phyloP scores from a whole-genome alignment of 2,888 invertebrate genomes.

The Lepetodrilus schrolli region DNA sequence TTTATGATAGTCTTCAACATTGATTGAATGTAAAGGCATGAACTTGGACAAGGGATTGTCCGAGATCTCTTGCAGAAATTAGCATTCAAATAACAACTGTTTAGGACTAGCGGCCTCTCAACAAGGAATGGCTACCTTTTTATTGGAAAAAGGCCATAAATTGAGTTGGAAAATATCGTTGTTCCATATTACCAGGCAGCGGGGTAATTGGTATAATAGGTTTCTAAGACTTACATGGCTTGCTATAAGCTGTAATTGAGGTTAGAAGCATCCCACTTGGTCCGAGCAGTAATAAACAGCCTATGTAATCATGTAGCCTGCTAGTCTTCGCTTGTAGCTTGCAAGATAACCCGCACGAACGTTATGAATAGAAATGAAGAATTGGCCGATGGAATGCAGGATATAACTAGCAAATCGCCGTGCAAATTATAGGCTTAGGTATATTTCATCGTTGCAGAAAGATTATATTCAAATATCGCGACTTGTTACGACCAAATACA shows the following conservation, averaged over 20 bases:
- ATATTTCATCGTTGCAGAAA: conserved; percentile 22
- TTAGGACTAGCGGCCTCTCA: background rate
- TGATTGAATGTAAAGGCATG: conserved; percentile 1
- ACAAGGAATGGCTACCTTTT: background rate
- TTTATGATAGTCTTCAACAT: conserved; percentile 9
- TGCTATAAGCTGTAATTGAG: conserved; percentile 1
- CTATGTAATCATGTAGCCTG: background rate
- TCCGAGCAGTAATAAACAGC: background rate
- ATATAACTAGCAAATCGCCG: conserved; percentile 20
- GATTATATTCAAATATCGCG: conserved; percentile 25
- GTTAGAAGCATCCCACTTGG: background rate
- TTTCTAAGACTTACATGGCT: background rate
- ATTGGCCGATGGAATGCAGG: conserved; percentile 14
- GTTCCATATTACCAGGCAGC: conserved; percentile 9
- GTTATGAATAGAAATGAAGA: conserved; percentile 26
- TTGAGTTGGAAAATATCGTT: conserved; percentile 12
- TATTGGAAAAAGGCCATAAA: conserved; percentile 14
- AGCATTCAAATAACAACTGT: conserved; percentile 18
- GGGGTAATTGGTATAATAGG: conserved; percentile 14
- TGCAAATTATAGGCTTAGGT: conserved; percentile 22
- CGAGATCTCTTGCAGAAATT: conserved; percentile 11
- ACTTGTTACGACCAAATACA: conserved; percentile 8
- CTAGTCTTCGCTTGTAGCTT: background rate
- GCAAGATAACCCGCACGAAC: conserved; percentile 8
- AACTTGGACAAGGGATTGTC: background rate